phyloP scores from a whole-genome alignment of 1,140 invertebrate species.

The Drosophila sp. region DNA sequence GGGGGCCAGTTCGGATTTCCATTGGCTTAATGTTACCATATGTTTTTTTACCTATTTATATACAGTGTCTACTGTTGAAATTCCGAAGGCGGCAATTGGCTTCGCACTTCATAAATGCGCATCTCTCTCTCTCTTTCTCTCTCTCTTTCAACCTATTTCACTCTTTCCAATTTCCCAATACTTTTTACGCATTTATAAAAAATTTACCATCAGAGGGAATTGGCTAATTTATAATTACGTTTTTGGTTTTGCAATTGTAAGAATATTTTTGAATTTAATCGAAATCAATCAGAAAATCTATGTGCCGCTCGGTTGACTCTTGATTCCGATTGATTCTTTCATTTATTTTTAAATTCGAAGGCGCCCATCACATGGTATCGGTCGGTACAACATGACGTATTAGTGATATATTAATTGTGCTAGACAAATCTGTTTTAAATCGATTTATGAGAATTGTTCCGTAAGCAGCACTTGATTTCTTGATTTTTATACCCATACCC shows the following conservation, averaged over 20 bases:
- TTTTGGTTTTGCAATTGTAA: slow-evolving; percentile 30
- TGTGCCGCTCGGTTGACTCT: slow-evolving; percentile 48
- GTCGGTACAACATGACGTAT: slow-evolving; percentile 54
- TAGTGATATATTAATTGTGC: slow-evolving; percentile 44
- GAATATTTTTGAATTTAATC: slow-evolving; percentile 37
- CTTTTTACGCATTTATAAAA: slow-evolving; percentile 48
- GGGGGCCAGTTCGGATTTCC: slow-evolving; percentile 57
- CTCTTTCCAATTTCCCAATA: slow-evolving; percentile 32
- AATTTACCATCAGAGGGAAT: slow-evolving; percentile 32
- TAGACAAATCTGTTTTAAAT: slow-evolving; percentile 67
- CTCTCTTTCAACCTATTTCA: background rate
- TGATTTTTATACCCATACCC: slow-evolving; percentile 42
- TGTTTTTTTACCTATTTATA: slow-evolving; percentile 45
- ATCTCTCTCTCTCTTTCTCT: background rate
- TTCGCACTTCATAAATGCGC: slow-evolving; percentile 74
- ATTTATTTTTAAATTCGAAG: slow-evolving; percentile 16
- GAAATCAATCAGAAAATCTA: slow-evolving; percentile 66
- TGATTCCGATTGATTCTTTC: slow-evolving; percentile 16
- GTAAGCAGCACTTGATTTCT: slow-evolving; percentile 41
- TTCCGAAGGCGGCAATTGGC: slow-evolving; percentile 60
- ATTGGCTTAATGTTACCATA: slow-evolving; percentile 21
- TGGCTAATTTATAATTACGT: slow-evolving; percentile 62
- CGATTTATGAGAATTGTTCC: slow-evolving; percentile 47
- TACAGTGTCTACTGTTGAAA: slow-evolving; percentile 57
- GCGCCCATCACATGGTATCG: slow-evolving; percentile 56